Conservation (phyloP, 92 coral and sea anemone genomes). For the Blastomussa wellsi region DNA sequence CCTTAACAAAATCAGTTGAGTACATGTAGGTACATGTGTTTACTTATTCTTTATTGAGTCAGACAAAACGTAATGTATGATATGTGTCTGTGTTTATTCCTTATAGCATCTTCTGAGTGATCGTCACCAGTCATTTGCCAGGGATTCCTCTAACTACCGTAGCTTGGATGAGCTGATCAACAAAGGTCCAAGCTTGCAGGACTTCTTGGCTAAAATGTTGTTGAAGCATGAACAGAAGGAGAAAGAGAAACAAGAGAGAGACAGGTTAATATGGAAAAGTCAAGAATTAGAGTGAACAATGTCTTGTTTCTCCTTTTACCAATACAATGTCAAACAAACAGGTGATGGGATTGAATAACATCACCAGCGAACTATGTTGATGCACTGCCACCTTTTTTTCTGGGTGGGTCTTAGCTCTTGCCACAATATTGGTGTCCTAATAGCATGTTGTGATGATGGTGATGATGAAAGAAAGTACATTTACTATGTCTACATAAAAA, state of each 20-base stretch:
- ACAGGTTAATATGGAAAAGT: conserved; percentile 10
- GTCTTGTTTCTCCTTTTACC: neutral
- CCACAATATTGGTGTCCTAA: no score
- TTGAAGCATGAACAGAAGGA: conserved; percentile 33
- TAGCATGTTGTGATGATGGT: no score
- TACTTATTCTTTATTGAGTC: no score
- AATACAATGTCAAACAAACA: neutral
- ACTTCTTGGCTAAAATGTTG: conserved; percentile 69
- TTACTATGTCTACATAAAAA: no score
- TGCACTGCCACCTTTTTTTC: no score
- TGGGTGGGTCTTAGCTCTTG: no score
- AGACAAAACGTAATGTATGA: neutral
- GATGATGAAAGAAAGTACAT: no score
- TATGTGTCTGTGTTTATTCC: neutral
- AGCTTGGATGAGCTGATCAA: conserved; percentile 83
- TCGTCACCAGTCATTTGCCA: conserved; percentile 89
- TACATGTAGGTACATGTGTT: no score
- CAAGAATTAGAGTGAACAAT: neutral
- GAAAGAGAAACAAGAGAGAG: conserved; percentile 19
- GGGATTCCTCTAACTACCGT: conserved; percentile 72
- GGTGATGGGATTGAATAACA: neutral
- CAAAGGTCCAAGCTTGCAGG: conserved; percentile 78
- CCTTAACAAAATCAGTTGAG: no score
- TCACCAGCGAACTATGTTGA: no score
- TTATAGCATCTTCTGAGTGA: conserved; percentile 87